These are phyloP conservation scores for Leptestheria dahalacensis DNA, from an alignment of 1,140 invertebrate genomes.

Conservation along the genomic window DNA sequence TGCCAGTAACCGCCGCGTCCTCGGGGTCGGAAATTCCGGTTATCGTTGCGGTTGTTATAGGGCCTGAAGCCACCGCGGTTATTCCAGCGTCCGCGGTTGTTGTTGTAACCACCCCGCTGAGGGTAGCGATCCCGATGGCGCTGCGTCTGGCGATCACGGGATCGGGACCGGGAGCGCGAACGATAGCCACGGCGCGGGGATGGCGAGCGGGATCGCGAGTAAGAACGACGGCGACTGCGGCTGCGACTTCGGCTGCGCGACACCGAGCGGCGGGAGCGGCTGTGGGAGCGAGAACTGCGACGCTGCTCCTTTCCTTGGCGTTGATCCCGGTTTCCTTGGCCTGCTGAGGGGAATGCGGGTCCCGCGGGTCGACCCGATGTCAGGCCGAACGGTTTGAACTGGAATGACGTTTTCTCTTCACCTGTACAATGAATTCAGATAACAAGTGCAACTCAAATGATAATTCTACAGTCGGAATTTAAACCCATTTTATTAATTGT, in stretches of 20 bases:
- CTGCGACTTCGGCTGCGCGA: neutral
- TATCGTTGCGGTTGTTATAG: slow-evolving; percentile 10
- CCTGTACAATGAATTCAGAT: no score
- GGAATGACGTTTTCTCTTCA: neutral
- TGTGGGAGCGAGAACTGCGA: neutral
- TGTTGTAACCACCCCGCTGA: slow-evolving; percentile 2
- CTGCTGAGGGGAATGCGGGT: neutral
- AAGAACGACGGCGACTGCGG: slow-evolving; percentile 5
- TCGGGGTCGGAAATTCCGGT: slow-evolving; percentile 5
- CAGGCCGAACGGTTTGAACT: slow-evolving; percentile 1
- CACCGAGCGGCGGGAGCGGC: neutral
- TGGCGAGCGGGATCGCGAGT: slow-evolving; percentile 19
- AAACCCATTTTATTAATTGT: no score
- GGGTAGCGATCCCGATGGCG: slow-evolving; percentile 10
- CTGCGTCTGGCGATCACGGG: slow-evolving; percentile 17
- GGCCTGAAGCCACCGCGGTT: slow-evolving; percentile 5
- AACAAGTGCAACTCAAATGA: no score
- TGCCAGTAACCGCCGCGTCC: slow-evolving; percentile 8
- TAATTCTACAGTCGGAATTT: no score
- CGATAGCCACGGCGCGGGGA: slow-evolving; percentile 21
- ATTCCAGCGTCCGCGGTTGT: slow-evolving; percentile 1
- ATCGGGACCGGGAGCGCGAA: slow-evolving; percentile 22
- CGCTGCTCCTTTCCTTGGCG: neutral
- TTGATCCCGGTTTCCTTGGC: neutral
- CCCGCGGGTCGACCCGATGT: neutral